Evolutionary conservation across 2,797 vertebrate species (phyloP).

Genomic region (Sebastes steindachneri): DNA sequence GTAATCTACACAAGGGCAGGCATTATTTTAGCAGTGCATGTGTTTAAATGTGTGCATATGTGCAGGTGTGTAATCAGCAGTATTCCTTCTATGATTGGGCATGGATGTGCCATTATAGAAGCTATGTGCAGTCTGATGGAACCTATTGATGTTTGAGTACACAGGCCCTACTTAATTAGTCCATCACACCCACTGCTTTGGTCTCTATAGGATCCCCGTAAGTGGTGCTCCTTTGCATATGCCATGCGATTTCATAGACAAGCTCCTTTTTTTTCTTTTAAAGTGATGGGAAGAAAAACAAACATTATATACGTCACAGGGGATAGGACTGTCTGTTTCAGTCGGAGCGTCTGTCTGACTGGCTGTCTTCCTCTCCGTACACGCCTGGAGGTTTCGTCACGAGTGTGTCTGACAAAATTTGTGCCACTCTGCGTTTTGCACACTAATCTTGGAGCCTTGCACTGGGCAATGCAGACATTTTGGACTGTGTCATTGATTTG

Average conservation of each 20-base stretch:
- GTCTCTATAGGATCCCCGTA: conserved; percentile 76
- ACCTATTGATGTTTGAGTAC: conserved; percentile 82
- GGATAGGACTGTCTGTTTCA: conserved; percentile 23
- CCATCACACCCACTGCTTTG: conserved; percentile 81
- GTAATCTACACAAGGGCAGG: background rate
- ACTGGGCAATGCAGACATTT: conserved; percentile 74
- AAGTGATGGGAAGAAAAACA: conserved; percentile 39
- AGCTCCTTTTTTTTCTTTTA: conserved; percentile 16
- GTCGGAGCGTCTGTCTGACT: conserved; percentile 3
- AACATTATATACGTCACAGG: conserved; percentile 34
- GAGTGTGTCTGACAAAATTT: conserved; percentile 59
- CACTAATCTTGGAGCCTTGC: conserved; percentile 69
- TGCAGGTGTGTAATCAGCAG: conserved; percentile 73
- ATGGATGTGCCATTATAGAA: conserved; percentile 69
- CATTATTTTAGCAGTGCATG: conserved; percentile 22
- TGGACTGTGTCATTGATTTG: conserved; percentile 83
- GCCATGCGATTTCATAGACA: conserved; percentile 58
- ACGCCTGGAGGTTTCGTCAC: conserved; percentile 19
- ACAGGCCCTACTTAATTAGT: conserved; percentile 81
- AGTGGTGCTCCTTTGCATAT: conserved; percentile 75
- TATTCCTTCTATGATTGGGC: conserved; percentile 74
- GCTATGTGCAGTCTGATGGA: conserved; percentile 82
- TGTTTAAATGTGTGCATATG: conserved; percentile 49
- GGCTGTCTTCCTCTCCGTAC: conserved; percentile 24
- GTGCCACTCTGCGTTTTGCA: conserved; percentile 69